These are phyloP conservation scores for Aegithalos caudatus DNA, from an alignment of 2,113 vertebrate species.

Conservation along the genomic window DNA sequence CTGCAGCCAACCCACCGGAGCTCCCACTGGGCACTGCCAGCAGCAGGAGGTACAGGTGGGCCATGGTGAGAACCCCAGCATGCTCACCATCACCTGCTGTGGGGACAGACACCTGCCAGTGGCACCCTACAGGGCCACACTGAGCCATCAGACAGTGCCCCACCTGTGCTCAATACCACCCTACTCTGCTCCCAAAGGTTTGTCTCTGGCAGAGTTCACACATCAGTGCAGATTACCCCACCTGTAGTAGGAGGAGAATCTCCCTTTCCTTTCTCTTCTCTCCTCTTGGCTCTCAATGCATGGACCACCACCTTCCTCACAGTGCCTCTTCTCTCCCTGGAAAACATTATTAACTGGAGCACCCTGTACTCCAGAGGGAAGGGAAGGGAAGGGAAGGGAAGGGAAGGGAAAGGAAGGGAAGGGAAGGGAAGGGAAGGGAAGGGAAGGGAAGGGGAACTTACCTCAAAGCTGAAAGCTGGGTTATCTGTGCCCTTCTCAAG, in stretches of 20 bases:
- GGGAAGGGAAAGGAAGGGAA: neutral
- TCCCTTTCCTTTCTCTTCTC: neutral
- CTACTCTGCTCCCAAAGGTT: neutral
- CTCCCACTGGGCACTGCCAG: neutral
- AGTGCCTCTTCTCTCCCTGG: constrained; percentile 4
- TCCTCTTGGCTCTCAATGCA: neutral
- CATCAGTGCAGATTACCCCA: neutral
- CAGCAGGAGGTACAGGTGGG: neutral
- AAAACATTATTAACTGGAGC: neutral
- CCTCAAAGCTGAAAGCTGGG: neutral
- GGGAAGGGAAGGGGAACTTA: neutral
- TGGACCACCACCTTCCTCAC: neutral
- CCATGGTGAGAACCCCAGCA: neutral
- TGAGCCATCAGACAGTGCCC: neutral
- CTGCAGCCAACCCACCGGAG: neutral
- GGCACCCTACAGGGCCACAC: neutral
- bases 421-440: neutral
- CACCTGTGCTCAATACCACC: fast-evolving
- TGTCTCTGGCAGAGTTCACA: neutral
- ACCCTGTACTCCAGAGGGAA: neutral
- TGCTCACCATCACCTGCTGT: fast-evolving
- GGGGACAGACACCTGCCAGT: neutral
- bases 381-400: neutral
- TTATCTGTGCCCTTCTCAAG: neutral
- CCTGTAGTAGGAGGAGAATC: neutral